Evolutionary conservation across 2,888 invertebrate species (phyloP).

Genomic region (Drosophila neutralis): DNA sequence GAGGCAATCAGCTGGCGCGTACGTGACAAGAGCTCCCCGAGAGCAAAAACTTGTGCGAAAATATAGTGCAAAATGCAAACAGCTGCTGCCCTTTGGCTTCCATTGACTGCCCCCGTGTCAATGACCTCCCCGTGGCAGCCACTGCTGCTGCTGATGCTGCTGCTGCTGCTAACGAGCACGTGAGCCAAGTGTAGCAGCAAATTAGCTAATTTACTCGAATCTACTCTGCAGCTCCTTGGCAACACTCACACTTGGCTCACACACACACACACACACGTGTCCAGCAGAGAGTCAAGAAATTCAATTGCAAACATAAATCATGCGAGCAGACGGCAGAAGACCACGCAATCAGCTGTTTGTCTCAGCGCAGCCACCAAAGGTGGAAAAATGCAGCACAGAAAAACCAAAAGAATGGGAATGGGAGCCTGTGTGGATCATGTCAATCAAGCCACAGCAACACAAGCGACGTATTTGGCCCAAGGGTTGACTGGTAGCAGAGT

Average conservation of each 20-base stretch:
- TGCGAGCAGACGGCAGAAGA: conserved; percentile 52
- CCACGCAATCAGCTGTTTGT: conserved; percentile 77
- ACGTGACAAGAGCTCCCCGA: conserved; percentile 53
- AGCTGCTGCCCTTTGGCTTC: conserved; percentile 57
- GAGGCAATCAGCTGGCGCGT: conserved; percentile 71
- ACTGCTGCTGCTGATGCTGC: conserved; percentile 36
- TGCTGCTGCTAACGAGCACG: conserved; percentile 66
- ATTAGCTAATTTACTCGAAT: conserved; percentile 80
- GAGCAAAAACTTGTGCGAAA: conserved; percentile 18
- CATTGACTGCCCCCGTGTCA: conserved; percentile 46
- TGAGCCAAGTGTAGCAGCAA: conserved; percentile 81
- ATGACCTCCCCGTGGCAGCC: conserved; percentile 55
- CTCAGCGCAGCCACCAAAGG: conserved; percentile 38
- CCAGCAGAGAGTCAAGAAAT: conserved; percentile 71
- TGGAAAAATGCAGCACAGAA: neutral
- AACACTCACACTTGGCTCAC: conserved; percentile 14
- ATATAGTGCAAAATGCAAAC: conserved; percentile 69
- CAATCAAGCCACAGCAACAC: conserved; percentile 69
- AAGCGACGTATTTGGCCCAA: conserved; percentile 17
- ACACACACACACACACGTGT: conserved; percentile 53
- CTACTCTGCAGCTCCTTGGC: conserved; percentile 35
- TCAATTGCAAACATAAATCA: conserved; percentile 77
- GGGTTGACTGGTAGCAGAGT: conserved; percentile 21
- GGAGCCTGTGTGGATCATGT: conserved; percentile 55
- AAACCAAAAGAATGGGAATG: neutral